phyloP scores from a whole-genome alignment of 2,888 invertebrate genomes.

The Tinea pellionella region DNA sequence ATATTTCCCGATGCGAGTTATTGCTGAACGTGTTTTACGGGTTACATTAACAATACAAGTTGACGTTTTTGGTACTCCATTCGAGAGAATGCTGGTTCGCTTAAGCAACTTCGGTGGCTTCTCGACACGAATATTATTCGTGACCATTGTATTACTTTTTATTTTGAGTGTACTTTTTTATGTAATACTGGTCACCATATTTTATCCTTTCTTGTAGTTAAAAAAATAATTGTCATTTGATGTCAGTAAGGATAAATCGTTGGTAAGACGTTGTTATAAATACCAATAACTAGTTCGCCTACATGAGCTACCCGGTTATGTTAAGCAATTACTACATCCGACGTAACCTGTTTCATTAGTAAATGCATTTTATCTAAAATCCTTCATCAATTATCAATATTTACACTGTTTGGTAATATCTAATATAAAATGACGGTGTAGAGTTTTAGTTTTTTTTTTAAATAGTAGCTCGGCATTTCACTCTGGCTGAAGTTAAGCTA shows the following conservation, averaged over 20 bases:
- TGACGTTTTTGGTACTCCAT: conserved; percentile 30
- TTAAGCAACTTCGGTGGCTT: conserved; percentile 1
- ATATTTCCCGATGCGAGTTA: conserved; percentile 23
- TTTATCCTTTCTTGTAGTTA: too few relatives aligned
- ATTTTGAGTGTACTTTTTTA: background rate
- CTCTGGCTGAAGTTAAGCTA: too few relatives aligned
- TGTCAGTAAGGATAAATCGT: background rate
- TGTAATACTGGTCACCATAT: too few relatives aligned
- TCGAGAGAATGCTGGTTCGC: conserved; percentile 26
- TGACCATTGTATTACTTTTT: conserved; percentile 6
- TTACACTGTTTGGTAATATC: background rate
- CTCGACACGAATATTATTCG: background rate
- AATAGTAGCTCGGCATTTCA: too few relatives aligned
- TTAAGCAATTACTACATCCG: conserved; percentile 11
- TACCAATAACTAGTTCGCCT: conserved; percentile 7
- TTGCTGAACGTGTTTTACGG: conserved; percentile 44
- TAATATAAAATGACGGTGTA: background rate
- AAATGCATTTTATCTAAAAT: background rate
- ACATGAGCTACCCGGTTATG: background rate
- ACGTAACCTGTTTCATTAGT: background rate
- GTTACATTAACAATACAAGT: conserved; percentile 22
- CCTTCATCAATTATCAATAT: background rate
- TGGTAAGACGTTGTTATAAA: background rate
- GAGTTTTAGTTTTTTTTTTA: background rate
- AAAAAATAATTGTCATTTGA: background rate